Evolutionary conservation across 2,113 vertebrate species (phyloP).

Genomic region (Ceyx melanurus): DNA sequence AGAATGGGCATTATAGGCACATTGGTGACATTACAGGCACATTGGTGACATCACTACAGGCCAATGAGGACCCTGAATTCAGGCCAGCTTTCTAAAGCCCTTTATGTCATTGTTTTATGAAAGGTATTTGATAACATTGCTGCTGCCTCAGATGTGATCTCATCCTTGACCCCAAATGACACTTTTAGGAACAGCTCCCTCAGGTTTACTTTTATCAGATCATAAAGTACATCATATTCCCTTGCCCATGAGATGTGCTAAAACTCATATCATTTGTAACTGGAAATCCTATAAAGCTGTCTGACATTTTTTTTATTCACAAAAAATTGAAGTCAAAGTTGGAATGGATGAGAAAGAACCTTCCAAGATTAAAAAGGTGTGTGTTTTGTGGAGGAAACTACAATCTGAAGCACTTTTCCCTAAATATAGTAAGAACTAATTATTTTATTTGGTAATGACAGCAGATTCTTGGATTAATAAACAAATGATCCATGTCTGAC

Average conservation of each 20-base stretch:
- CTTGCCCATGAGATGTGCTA: slow-evolving; percentile 40
- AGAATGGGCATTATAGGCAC: not conserved
- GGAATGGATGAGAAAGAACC: slow-evolving; percentile 28
- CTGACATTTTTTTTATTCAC: not conserved
- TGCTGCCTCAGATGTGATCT: slow-evolving; percentile 57
- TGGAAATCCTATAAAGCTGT: slow-evolving; percentile 61
- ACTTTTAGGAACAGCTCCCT: slow-evolving; percentile 62
- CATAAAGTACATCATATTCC: slow-evolving; percentile 53
- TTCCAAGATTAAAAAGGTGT: not conserved
- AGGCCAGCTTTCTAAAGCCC: slow-evolving; percentile 24
- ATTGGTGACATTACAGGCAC: slow-evolving; percentile 1
- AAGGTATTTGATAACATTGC: slow-evolving; percentile 48
- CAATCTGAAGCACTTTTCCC: not conserved
- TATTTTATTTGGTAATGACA: not conserved
- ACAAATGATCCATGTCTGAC: not conserved
- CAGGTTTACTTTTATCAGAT: slow-evolving; percentile 56
- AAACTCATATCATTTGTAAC: slow-evolving; percentile 54
- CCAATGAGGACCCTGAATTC: not conserved
- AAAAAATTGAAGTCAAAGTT: slow-evolving; percentile 43
- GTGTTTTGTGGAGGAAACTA: not conserved
- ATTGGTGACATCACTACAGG: slow-evolving; percentile 2
- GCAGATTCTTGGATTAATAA: not conserved
- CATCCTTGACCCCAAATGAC: slow-evolving; percentile 56
- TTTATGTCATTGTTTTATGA: slow-evolving; percentile 38
- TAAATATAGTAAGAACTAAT: not conserved